These are phyloP conservation scores for Psilopogon haemacephalus DNA, from an alignment of 2,113 vertebrate species.

Conservation along the genomic window DNA sequence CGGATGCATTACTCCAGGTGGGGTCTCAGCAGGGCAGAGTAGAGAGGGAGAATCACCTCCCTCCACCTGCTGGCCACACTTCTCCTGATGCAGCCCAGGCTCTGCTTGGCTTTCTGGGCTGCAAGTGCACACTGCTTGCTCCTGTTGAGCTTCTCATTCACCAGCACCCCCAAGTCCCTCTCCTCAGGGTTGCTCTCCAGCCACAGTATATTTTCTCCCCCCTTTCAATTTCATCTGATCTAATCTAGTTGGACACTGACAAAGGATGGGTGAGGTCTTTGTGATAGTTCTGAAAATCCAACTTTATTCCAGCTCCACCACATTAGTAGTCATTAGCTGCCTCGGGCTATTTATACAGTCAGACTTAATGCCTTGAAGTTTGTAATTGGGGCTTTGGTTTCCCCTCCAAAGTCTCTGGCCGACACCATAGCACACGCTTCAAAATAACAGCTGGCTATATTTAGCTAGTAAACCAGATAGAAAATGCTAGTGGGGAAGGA, in stretches of 20 bases:
- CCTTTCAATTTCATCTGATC: not conserved
- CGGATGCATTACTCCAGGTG: too few species aligned
- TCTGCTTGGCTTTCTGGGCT: too few species aligned
- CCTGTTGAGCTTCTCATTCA: too few species aligned
- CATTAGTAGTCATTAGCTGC: not conserved
- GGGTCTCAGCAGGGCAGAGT: too few species aligned
- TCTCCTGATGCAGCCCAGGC: too few species aligned
- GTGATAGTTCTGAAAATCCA: conserved; percentile 13
- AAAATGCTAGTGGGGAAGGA: not conserved
- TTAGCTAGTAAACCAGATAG: not conserved
- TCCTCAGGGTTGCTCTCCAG: too few species aligned
- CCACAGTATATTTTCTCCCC: not conserved
- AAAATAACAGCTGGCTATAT: not conserved
- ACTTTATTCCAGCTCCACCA: not conserved
- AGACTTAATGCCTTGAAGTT: not conserved
- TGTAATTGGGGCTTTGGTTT: not conserved
- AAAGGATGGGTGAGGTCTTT: not conserved
- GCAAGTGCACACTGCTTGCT: too few species aligned
- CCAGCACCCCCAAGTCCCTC: too few species aligned
- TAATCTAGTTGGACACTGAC: not conserved
- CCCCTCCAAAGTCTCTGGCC: not conserved
- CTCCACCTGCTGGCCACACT: too few species aligned
- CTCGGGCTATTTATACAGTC: not conserved
- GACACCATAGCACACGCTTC: not conserved
- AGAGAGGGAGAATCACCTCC: too few species aligned